These are phyloP conservation scores for Brachionus rubens DNA, from an alignment of 1,140 invertebrate species.

Conservation along the genomic window DNA sequence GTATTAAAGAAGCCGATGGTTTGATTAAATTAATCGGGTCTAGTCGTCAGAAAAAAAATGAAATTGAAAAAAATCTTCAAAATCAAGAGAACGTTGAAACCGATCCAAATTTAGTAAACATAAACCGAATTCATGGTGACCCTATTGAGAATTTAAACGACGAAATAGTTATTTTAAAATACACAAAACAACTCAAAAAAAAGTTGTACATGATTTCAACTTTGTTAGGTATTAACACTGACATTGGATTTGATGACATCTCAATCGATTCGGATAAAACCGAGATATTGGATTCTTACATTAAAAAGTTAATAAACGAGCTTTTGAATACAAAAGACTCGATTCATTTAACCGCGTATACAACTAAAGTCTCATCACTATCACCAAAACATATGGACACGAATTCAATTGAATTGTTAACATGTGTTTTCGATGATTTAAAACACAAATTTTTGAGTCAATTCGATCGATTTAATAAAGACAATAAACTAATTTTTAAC, in stretches of 20 bases:
- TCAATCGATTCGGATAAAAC: slow-evolving; percentile 41
- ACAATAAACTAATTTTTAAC: slow-evolving; percentile 13
- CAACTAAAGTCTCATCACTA: neutral
- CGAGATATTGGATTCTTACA: neutral
- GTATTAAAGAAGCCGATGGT: slow-evolving; percentile 7
- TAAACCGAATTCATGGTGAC: neutral
- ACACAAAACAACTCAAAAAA: slow-evolving; percentile 27
- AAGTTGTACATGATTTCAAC: neutral
- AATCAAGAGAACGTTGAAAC: neutral
- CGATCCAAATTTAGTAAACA: neutral
- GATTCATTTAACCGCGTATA: neutral
- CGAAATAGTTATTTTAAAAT: neutral
- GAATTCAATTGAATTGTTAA: neutral
- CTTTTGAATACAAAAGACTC: neutral
- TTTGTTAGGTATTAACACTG: slow-evolving; percentile 29
- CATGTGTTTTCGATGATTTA: neutral
- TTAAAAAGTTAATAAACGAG: slow-evolving; percentile 31
- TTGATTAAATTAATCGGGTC: neutral
- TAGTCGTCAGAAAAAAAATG: neutral
- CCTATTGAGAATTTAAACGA: neutral
- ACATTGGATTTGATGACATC: slow-evolving; percentile 26
- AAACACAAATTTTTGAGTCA: slow-evolving; percentile 37
- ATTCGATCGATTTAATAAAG: slow-evolving; percentile 17
- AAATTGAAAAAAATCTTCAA: neutral
- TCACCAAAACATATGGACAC: slow-evolving; percentile 14